phyloP scores from a whole-genome alignment of 2,113 vertebrate species.

The Callipepla californica region DNA sequence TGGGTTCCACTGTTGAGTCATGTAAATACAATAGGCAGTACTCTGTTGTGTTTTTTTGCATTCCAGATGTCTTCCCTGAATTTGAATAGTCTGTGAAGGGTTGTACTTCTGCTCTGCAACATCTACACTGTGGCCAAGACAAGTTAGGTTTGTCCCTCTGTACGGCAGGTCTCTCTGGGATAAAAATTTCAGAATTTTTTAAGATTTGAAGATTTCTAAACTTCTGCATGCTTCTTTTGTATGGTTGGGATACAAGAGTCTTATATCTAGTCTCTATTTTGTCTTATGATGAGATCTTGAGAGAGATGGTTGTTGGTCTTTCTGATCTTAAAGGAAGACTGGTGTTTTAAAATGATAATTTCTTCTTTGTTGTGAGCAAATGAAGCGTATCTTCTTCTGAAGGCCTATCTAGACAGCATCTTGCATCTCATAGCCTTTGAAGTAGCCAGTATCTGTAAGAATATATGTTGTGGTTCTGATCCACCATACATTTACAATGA shows the following conservation, averaged over 20 bases:
- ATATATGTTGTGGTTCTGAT: not conserved
- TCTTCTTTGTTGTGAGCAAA: not conserved
- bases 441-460: not conserved
- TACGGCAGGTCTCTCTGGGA: not conserved
- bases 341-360: not conserved
- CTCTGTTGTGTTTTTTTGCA: not conserved
- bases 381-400: not conserved
- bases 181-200: not conserved
- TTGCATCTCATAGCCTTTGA: not conserved
- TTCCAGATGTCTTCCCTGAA: not conserved
- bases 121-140: not conserved
- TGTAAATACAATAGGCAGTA: not conserved
- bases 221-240: not conserved
- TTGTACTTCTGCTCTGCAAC: not conserved
- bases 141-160: not conserved
- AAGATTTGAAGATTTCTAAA: not conserved
- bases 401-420: not conserved
- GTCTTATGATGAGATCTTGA: not conserved
- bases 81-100: rapidly evolving
- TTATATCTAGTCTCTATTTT: rapidly evolving
- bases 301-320: rapidly evolving
- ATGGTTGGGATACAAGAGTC: not conserved
- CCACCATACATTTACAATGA: not conserved
- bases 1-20: not conserved
- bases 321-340: not conserved